phyloP scores from a whole-genome alignment of 1,140 invertebrate species.

The Bombus waltoni region DNA sequence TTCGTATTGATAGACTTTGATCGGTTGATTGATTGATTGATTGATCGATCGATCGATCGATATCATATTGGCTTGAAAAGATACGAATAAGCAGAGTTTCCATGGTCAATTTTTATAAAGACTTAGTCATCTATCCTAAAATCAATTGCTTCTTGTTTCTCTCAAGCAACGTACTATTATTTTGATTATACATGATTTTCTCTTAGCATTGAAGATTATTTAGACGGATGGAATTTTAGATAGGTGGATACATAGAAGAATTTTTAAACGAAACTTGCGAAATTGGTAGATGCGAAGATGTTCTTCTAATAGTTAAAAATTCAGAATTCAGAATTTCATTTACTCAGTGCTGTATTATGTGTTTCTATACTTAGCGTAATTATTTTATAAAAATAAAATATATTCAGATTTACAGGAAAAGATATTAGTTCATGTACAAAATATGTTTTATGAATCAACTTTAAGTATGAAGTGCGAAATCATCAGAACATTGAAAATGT shows the following conservation, averaged over 20 bases:
- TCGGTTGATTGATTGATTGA: too few relatives aligned
- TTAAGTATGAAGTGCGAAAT: slow-evolving; percentile 74
- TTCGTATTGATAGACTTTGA: too few relatives aligned
- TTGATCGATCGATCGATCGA: too few relatives aligned
- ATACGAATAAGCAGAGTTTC: too few relatives aligned
- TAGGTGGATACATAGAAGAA: not conserved
- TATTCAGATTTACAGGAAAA: slow-evolving; percentile 71
- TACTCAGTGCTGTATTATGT: not conserved
- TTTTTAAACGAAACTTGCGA: not conserved
- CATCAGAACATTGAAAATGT: slow-evolving; percentile 68
- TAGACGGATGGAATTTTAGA: not conserved
- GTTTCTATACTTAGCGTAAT: not conserved
- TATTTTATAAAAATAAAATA: slow-evolving; percentile 1
- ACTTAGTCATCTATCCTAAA: too few relatives aligned
- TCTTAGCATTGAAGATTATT: not conserved
- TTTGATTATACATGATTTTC: not conserved
- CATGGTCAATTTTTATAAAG: too few relatives aligned
- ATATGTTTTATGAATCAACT: slow-evolving; percentile 73
- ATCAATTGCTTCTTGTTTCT: too few relatives aligned
- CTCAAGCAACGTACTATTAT: too few relatives aligned
- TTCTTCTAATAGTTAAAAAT: not conserved
- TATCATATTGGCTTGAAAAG: too few relatives aligned
- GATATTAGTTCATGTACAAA: slow-evolving; percentile 69
- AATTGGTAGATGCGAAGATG: not conserved
- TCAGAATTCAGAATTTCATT: not conserved